Percentiles rank a stretch among this genome's conserved stretches.
These are phyloP conservation scores for Corythornis madagascariensis DNA, from an alignment of 2,113 vertebrate genomes.

Conservation along the genomic window DNA sequence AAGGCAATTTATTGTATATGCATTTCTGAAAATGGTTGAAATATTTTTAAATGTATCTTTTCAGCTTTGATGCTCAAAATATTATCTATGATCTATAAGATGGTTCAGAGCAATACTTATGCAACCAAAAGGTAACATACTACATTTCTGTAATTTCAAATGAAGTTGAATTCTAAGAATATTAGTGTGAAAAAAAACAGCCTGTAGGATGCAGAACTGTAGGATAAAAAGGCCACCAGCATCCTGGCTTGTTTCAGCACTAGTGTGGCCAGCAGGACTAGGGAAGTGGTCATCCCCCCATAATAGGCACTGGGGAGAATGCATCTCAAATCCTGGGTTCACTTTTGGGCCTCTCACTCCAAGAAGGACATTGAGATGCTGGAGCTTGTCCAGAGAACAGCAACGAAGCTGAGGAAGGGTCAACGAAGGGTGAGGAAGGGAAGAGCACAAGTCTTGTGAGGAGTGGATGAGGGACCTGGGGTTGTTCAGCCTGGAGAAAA, in stretches of 20 bases:
- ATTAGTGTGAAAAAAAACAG: not conserved
- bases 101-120: conserved; percentile 91
- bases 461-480: not conserved
- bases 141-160: not conserved
- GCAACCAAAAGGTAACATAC: conserved; percentile 90
- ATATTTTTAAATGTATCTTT: conserved; percentile 56
- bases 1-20: not conserved
- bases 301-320: not conserved
- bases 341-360: not conserved
- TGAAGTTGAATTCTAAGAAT: not conserved
- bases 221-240: not conserved
- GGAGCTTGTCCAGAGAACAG: not conserved
- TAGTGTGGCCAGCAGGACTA: not conserved
- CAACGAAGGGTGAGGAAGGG: too few relatives aligned
- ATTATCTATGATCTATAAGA: conserved; percentile 89
- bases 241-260: not conserved
- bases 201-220: not conserved
- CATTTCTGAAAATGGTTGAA: not conserved
- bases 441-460: not conserved
- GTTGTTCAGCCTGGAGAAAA: not conserved
- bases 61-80: conserved; percentile 89
- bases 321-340: not conserved
- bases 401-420: not conserved
- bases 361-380: not conserved
- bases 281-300: not conserved